Conservation (phyloP, 2,113 vertebrate species). For the Castor canadensis region DNA sequence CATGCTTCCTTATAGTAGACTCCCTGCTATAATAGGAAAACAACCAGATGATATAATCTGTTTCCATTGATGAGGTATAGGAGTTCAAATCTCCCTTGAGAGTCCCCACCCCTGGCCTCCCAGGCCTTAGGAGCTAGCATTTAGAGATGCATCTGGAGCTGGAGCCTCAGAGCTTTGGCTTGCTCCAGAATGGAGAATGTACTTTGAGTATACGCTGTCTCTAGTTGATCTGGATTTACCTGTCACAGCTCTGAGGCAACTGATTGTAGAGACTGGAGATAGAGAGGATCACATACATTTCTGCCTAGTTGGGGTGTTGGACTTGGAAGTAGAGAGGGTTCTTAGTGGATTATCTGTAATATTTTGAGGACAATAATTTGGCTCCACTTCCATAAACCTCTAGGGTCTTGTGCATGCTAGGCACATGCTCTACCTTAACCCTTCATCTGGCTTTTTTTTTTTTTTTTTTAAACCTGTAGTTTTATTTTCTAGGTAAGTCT, state of each 20-base stretch:
- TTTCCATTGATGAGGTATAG: neutral
- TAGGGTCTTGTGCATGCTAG: neutral
- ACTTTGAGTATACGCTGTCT: neutral
- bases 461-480: no score
- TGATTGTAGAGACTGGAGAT: neutral
- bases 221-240: neutral
- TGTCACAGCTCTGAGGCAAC: neutral
- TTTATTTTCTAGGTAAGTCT: neutral
- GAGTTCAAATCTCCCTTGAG: neutral
- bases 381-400: neutral
- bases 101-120: neutral
- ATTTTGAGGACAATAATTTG: neutral
- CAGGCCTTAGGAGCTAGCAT: neutral
- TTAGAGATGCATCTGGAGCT: neutral
- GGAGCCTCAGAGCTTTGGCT: neutral
- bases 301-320: neutral
- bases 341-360: neutral
- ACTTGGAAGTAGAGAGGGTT: neutral
- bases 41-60: neutral
- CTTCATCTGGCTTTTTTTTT: neutral
- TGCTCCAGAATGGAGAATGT: neutral
- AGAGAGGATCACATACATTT: neutral
- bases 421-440: neutral
- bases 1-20: neutral
- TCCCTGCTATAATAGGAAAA: neutral